Evolutionary conservation across 2,113 vertebrate genomes (phyloP), one percentile per base, ranked within the genome.

Genomic region (Todiramphus saurophagus): DNA sequence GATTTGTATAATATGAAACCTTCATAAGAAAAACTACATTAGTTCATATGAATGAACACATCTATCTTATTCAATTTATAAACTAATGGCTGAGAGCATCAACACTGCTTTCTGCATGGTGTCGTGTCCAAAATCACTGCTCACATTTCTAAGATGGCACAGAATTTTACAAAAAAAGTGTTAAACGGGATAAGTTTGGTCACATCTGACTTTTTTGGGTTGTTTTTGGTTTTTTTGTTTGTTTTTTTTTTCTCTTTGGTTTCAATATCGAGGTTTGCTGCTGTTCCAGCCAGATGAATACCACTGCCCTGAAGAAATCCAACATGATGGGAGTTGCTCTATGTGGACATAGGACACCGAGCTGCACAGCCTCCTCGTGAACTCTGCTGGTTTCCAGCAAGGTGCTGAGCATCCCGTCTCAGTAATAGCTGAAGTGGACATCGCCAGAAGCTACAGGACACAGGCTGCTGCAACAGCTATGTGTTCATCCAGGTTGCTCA

Each of bases 1-100:
- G 96, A 98, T 98, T 98, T 98, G 97, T 98, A 97, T 97, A 97
- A 98, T 98, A 98, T 97, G 97, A 98, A 98, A 98, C 96, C 97
- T 98, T 97, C 96, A 95, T 96, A 96, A 96, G 96, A 98, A 98
- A 98, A 97, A 96, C 95, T 98, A 96, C 96, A 98, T 98, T 98
- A 97, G 95, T 97, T 98, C 96, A 96, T 98, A 96, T 98, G 97
- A 98, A 98, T 98, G 97, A 98, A 97, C 95, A 93, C 97, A 98
- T 98, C 96, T 97, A 97, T 98, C 97, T 98, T 98, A 96, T 92
- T 98, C 97, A 97, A 96, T 98, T 98, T 98, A 96, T 95, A 95
- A 96, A 96, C 87, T 97, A 97, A 97, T 95, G 95, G 97, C 97
- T 97, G 93, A 98, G 93, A 98, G 97, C 85, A 92, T 97, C 93